Base-by-base conservation (phyloP, 2,888 invertebrate species). In the Drosophila prolongata region DNA sequence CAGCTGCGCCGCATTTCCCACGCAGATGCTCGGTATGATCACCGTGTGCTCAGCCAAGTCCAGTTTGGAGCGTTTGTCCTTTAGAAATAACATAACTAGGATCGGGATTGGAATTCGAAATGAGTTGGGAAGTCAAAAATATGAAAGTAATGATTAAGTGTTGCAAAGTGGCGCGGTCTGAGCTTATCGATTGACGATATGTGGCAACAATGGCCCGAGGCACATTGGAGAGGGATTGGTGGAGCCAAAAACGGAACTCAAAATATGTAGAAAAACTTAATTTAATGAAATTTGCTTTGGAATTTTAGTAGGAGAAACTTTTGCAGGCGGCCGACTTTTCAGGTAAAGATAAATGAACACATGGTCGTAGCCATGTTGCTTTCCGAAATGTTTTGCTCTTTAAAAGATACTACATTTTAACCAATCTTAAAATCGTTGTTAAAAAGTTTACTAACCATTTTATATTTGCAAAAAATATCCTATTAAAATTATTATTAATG, bases 1-100 rank as follows among this genome's bases (percentile, higher is more conserved):
- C 67, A 98, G 92, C 93, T 98, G 98, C 0, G 96, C 97, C 13
- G 98, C 97, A 93, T 98, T 98, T 62, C 98, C 98, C n/a, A 98
- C 96, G 24, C 97, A 96, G 14, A 98, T 95, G 78, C 96, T 95
- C 0, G 98, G 97, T 58, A 96, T 92, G 65, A 96, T 93, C n/a
- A 95, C 91, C 8, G 94, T 95, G 79, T 94, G 95, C 49, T 93
- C 94, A 54, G 90, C 90, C 5, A 96, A 91, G 90, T 94, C 91
- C 47, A 93, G 89, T 65, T 92, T 89, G 24, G 56, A 47, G 2
- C 52, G 30, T 42, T 86, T 89, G 50, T 78, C 80, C 64, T 90
- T 91, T 3, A 91, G 77, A 34, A 91, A 90, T 78, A 91, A 37
- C 91, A 91, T 91, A 54, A 27, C 72, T 14, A n/a, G 14, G 13